A percentile compares a stretch with the other conserved stretches of the same genome.
Evolutionary conservation across 2,888 invertebrate species (phyloP).

Genomic region (Tachina grossa): DNA sequence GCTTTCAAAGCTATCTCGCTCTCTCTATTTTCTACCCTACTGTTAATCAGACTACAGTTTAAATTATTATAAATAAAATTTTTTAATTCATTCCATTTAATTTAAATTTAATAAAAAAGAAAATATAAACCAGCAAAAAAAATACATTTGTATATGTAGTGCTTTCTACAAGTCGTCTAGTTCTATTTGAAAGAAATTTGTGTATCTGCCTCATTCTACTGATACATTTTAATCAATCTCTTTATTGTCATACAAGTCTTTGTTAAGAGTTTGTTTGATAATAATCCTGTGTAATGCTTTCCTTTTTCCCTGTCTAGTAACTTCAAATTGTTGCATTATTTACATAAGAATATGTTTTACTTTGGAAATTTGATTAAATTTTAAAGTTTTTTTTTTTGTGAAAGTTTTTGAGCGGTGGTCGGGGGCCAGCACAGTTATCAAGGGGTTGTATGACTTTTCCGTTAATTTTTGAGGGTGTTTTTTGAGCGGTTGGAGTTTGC

Average conservation of each 20-base stretch:
- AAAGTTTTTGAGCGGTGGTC: no score
- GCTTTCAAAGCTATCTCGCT: no score
- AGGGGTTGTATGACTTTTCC: slow-evolving; percentile 34
- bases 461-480: slow-evolving; percentile 26
- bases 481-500: not conserved
- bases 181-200: not conserved
- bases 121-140: not conserved
- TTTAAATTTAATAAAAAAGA: not conserved
- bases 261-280: slow-evolving; percentile 25
- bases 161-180: not conserved
- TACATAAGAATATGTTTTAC: slow-evolving; percentile 69
- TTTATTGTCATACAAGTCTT: slow-evolving; percentile 38
- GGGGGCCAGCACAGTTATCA: not conserved
- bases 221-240: slow-evolving; percentile 49
- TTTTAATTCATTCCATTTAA: no score
- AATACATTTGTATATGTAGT: not conserved
- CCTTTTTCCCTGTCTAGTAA: slow-evolving; percentile 8
- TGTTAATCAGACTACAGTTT: no score
- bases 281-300: slow-evolving; percentile 22
- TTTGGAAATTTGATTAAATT: slow-evolving; percentile 54
- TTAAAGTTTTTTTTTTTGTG: not conserved
- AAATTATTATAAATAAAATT: no score
- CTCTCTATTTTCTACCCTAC: no score
- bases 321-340: slow-evolving; percentile 55
- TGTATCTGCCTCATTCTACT: not conserved